These are phyloP conservation scores for Aphis gossypii DNA, from an alignment of 1,140 invertebrate genomes.

Conservation along the genomic window DNA sequence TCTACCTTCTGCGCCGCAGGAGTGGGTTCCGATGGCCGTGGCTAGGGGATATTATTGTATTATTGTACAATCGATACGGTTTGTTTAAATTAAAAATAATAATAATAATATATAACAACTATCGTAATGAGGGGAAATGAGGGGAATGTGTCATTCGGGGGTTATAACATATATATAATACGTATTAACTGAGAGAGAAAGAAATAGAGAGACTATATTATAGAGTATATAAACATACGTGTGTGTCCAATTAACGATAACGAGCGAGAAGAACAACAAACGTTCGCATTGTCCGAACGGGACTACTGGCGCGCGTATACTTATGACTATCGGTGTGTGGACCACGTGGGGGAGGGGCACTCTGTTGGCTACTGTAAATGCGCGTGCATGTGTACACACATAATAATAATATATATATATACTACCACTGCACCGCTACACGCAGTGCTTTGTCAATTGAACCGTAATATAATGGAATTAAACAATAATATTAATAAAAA, in stretches of 20 bases:
- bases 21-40: background rate
- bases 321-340: no score
- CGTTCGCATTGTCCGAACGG: constrained; percentile 40
- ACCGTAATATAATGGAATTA: constrained; percentile 57
- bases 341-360: background rate
- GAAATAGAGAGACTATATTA: no score
- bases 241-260: constrained; percentile 56
- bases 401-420: background rate
- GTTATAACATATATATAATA: background rate
- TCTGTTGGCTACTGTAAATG: background rate
- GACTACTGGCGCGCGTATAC: background rate
- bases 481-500: constrained; percentile 43
- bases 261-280: constrained; percentile 56
- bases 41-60: background rate
- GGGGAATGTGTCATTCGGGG: constrained; percentile 33
- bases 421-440: background rate
- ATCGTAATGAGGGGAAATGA: background rate
- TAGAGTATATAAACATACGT: background rate
- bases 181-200: no score
- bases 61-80: constrained; percentile 1
- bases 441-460: constrained; percentile 45
- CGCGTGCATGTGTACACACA: background rate
- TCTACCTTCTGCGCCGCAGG: background rate
- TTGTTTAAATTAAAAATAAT: constrained; percentile 21
- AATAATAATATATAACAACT: background rate